A percentile compares a stretch with the other conserved stretches of the same genome.
These are phyloP conservation scores for Rhagonycha fulva DNA, from an alignment of 2,888 invertebrate species.

Conservation along the genomic window DNA sequence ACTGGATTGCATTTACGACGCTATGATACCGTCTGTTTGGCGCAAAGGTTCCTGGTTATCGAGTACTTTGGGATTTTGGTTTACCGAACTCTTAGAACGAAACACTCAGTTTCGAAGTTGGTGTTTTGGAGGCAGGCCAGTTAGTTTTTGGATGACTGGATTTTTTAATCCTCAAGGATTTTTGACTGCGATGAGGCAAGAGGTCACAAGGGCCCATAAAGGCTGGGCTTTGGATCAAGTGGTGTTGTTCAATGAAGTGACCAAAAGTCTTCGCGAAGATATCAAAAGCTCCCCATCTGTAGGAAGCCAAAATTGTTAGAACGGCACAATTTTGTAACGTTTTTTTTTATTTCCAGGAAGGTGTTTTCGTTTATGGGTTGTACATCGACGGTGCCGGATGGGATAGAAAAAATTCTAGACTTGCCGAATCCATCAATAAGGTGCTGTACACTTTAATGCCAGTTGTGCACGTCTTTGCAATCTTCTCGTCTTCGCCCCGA, in stretches of 20 bases:
- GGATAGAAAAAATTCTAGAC: slow-evolving; percentile 73
- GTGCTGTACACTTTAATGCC: slow-evolving; percentile 80
- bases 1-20: slow-evolving; percentile 85
- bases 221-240: slow-evolving; percentile 91
- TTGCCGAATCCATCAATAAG: slow-evolving; percentile 81
- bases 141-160: slow-evolving; percentile 90
- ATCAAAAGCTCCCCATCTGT: slow-evolving; percentile 70
- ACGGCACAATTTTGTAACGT: not conserved
- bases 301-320: slow-evolving; percentile 8
- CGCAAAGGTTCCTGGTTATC: slow-evolving; percentile 80
- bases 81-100: slow-evolving; percentile 83
- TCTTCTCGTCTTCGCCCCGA: slow-evolving; percentile 73
- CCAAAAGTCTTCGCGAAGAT: slow-evolving; percentile 70
- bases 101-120: slow-evolving; percentile 79
- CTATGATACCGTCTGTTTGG: slow-evolving; percentile 78
- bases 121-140: slow-evolving; percentile 75
- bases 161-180: slow-evolving; percentile 94
- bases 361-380: slow-evolving; percentile 83
- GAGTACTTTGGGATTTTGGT: slow-evolving; percentile 88
- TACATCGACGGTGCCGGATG: slow-evolving; percentile 89
- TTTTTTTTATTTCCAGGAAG: slow-evolving; percentile 61
- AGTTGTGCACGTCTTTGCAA: slow-evolving; percentile 79
- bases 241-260: slow-evolving; percentile 77
- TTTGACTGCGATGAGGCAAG: slow-evolving; percentile 89
- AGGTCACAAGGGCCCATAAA: slow-evolving; percentile 85